Conservation (phyloP, 2,113 vertebrate genomes). For the Macrotus californicus region DNA sequence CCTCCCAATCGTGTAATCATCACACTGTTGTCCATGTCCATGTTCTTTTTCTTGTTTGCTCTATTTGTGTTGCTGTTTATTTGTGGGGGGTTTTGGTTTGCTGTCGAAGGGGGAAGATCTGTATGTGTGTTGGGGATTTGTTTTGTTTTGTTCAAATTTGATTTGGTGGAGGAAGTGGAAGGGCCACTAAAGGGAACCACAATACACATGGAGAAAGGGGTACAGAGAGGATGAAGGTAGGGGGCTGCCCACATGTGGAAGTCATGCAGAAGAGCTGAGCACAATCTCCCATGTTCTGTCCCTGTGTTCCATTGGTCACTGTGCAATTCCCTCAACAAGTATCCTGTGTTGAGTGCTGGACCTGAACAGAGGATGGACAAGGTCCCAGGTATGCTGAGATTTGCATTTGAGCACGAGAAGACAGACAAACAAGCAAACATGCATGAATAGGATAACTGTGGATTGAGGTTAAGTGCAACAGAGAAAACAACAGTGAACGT, state of each 20-base stretch:
- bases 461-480: too few species aligned
- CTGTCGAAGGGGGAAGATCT: neutral
- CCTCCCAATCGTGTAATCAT: too few species aligned
- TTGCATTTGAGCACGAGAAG: neutral
- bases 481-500: neutral
- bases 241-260: rapidly evolving
- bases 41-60: too few species aligned
- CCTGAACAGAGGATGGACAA: neutral
- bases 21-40: too few species aligned
- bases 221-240: neutral
- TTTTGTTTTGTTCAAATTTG: neutral
- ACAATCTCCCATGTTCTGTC: neutral
- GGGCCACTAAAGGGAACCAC: neutral
- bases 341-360: neutral
- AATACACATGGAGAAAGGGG: neutral
- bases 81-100: too few species aligned
- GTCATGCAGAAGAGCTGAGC: neutral
- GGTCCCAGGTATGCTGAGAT: neutral
- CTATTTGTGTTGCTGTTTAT: neutral
- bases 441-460: neutral
- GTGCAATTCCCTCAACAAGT: neutral
- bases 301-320: neutral
- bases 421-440: neutral
- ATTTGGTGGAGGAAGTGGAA: neutral
- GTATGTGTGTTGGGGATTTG: rapidly evolving